These are phyloP conservation scores for Martes martes DNA, from an alignment of 2,113 vertebrate species.

Conservation along the genomic window DNA sequence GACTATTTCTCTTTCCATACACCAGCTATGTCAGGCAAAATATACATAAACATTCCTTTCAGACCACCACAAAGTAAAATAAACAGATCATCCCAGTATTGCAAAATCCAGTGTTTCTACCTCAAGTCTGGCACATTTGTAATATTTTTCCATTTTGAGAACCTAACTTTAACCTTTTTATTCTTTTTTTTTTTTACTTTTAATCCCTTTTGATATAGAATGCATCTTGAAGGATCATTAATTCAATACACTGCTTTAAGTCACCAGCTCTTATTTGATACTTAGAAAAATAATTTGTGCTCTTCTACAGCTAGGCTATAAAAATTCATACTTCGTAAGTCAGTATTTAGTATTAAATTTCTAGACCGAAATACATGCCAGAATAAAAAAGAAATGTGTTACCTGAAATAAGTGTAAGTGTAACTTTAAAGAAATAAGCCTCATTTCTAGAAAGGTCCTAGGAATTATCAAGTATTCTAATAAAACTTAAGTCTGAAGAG, in stretches of 20 bases:
- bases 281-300: constrained; percentile 26
- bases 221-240: neutral
- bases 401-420: constrained; percentile 33
- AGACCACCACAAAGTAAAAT: constrained; percentile 27
- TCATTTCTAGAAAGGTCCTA: constrained; percentile 1
- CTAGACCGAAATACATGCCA: constrained; percentile 64
- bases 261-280: neutral
- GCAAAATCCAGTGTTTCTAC: neutral
- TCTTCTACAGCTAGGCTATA: neutral
- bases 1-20: neutral
- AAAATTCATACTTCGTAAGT: constrained; percentile 61
- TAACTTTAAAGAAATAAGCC: neutral
- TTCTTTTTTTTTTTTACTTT: constrained; percentile 13
- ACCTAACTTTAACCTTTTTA: neutral
- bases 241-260: neutral
- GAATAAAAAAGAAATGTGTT: constrained; percentile 67
- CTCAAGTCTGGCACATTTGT: constrained; percentile 5
- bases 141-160: constrained; percentile 24
- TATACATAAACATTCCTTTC: neutral
- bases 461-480: constrained; percentile 16
- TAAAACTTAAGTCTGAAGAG: neutral
- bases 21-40: neutral
- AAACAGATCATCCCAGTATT: neutral
- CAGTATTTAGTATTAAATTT: constrained; percentile 54
- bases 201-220: neutral